Conservation (phyloP, 2,797 vertebrate species). For the Anguilla marmorata region DNA sequence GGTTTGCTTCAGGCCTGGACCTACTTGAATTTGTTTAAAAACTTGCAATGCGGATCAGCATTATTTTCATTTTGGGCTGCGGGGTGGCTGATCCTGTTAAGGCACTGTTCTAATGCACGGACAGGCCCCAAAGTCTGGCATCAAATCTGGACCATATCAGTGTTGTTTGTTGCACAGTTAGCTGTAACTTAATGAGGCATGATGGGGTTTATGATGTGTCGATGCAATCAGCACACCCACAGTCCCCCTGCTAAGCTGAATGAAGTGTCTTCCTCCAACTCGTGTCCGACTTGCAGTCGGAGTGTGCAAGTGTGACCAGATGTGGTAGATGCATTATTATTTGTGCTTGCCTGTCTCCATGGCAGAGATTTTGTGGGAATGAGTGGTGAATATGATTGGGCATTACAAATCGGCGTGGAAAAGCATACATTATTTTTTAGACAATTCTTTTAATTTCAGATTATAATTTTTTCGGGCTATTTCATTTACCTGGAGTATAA, state of each 20-base stretch:
- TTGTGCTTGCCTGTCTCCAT: too few species aligned
- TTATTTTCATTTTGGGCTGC: neutral
- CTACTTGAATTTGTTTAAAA: neutral
- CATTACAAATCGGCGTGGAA: neutral
- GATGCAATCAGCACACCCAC: too few species aligned
- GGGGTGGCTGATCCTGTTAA: neutral
- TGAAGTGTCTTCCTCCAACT: too few species aligned
- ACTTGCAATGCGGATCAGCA: neutral
- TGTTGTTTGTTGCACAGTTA: neutral
- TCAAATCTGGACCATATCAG: neutral
- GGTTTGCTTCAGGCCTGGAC: neutral
- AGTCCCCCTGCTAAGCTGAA: too few species aligned
- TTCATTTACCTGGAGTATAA: neutral
- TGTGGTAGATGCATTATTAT: too few species aligned
- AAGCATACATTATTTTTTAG: too few species aligned
- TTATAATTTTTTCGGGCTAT: neutral
- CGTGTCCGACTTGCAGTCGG: too few species aligned
- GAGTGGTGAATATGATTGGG: too few species aligned
- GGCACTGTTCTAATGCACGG: constrained; percentile 4
- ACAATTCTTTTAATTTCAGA: too few species aligned
- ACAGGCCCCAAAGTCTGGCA: neutral
- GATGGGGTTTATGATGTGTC: too few species aligned
- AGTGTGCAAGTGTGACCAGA: too few species aligned
- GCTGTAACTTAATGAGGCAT: neutral
- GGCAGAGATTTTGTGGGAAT: too few species aligned